Conservation (phyloP, 2,113 vertebrate species). For the Spizaetus ornatus region DNA sequence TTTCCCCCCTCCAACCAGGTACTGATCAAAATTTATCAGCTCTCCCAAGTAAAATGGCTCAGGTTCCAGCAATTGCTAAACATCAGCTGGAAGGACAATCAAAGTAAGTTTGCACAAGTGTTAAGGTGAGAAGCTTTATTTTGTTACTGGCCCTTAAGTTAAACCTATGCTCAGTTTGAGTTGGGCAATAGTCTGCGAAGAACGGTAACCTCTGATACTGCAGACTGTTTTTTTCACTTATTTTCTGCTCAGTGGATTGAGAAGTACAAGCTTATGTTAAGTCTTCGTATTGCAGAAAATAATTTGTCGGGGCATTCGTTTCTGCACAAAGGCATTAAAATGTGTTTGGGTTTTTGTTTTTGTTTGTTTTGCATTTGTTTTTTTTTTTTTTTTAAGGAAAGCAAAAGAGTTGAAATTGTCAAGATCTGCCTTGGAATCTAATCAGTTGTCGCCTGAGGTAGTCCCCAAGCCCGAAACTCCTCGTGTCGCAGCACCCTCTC, state of each 20-base stretch:
- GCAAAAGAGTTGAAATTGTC: conserved; percentile 27
- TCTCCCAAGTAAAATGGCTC: conserved; percentile 82
- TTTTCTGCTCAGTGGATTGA: not conserved
- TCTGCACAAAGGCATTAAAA: not conserved
- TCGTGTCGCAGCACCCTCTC: not conserved
- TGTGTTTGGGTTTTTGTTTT: not conserved
- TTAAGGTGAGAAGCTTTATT: not conserved
- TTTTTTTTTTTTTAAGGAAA: conserved; percentile 62
- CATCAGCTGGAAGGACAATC: conserved; percentile 85
- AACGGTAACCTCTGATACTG: not conserved
- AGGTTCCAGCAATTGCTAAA: conserved; percentile 85
- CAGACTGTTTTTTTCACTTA: not conserved
- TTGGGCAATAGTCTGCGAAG: not conserved
- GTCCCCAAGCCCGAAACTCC: conserved; percentile 8
- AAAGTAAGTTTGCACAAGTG: conserved; percentile 72
- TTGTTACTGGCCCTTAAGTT: not conserved
- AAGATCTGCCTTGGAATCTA: not conserved
- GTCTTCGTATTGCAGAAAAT: not conserved
- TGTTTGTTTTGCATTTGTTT: not conserved
- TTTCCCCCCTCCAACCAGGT: conserved; percentile 36
- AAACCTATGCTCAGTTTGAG: not conserved
- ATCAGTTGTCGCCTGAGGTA: not conserved
- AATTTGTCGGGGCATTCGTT: not conserved
- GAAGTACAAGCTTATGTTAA: not conserved
- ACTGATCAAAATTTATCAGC: conserved; percentile 27